Evolutionary conservation across 2,113 vertebrate genomes (phyloP).

Genomic region (Sceloporus tristichus): DNA sequence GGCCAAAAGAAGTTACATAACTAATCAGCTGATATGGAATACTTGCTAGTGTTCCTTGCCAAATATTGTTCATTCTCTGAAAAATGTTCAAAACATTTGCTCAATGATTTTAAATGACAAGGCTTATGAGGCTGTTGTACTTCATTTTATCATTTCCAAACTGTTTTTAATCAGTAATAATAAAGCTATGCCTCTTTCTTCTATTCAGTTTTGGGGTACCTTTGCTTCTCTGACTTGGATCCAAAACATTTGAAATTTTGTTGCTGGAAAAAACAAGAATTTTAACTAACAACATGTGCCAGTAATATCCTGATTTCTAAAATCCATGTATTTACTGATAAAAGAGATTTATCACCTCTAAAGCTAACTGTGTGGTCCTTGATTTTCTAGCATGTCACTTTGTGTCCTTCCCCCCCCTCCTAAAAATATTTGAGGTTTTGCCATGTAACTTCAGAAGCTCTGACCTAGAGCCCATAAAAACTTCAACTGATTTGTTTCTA

Average conservation of each 20-base stretch:
- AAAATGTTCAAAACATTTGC: background rate
- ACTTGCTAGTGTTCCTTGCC: too few relatives aligned
- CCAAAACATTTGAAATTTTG: background rate
- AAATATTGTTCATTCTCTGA: background rate
- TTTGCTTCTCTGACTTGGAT: background rate
- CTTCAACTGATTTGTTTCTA: background rate
- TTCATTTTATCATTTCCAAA: background rate
- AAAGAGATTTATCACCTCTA: background rate
- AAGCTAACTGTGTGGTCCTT: background rate
- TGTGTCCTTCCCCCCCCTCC: background rate
- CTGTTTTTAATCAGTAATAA: too few relatives aligned
- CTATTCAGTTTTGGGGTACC: background rate
- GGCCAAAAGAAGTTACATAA: too few relatives aligned
- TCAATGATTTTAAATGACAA: background rate
- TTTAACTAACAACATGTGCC: background rate
- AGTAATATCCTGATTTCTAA: background rate
- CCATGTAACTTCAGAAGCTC: background rate
- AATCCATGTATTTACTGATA: background rate
- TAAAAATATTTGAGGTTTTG: background rate
- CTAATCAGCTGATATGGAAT: too few relatives aligned
- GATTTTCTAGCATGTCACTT: background rate
- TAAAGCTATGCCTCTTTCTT: background rate
- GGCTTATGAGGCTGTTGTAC: background rate
- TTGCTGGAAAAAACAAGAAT: background rate
- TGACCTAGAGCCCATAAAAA: background rate